Evolutionary conservation across 2,888 invertebrate genomes (phyloP).

Genomic region (Psylliodes chrysocephalus): DNA sequence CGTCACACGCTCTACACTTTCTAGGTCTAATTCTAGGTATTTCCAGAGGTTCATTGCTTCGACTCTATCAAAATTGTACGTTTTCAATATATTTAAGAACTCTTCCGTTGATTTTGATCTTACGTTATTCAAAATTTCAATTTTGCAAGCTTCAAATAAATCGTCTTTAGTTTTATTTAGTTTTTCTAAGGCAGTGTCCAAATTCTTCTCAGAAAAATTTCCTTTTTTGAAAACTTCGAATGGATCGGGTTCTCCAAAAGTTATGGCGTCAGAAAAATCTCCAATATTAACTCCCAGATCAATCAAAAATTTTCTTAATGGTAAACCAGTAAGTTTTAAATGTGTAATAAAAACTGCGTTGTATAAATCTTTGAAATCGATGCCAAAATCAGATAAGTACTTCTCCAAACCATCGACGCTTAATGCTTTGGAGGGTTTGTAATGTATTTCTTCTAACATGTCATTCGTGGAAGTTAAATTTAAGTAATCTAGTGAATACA

Average conservation of each 20-base stretch:
- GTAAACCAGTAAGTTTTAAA: constrained; percentile 21
- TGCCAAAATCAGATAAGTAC: constrained; percentile 16
- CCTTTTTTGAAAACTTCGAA: constrained; percentile 30
- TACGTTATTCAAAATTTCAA: constrained; percentile 8
- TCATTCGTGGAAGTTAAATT: constrained; percentile 17
- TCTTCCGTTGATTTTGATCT: not conserved
- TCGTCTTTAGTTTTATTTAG: constrained; percentile 20
- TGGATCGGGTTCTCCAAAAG: constrained; percentile 29
- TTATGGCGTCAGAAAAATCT: constrained; percentile 31
- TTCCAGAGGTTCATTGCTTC: constrained; percentile 27
- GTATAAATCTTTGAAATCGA: constrained; percentile 26
- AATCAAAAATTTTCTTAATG: constrained; percentile 26
- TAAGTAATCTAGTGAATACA: constrained; percentile 24
- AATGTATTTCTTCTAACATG: constrained; percentile 20
- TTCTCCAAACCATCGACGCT: constrained; percentile 21
- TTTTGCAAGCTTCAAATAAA: constrained; percentile 22
- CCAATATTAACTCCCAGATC: constrained; percentile 15
- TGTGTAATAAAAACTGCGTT: constrained; percentile 13
- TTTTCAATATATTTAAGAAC: constrained; percentile 2
- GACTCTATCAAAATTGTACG: constrained; percentile 15
- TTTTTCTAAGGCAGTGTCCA: constrained; percentile 17
- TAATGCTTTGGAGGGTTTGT: constrained; percentile 18
- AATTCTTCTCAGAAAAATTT: constrained; percentile 15
- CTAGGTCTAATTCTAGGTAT: constrained; percentile 13
- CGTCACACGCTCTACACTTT: constrained; percentile 5